Base-by-base conservation (phyloP, 2,797 vertebrate genomes). In the Esox lucius region DNA sequence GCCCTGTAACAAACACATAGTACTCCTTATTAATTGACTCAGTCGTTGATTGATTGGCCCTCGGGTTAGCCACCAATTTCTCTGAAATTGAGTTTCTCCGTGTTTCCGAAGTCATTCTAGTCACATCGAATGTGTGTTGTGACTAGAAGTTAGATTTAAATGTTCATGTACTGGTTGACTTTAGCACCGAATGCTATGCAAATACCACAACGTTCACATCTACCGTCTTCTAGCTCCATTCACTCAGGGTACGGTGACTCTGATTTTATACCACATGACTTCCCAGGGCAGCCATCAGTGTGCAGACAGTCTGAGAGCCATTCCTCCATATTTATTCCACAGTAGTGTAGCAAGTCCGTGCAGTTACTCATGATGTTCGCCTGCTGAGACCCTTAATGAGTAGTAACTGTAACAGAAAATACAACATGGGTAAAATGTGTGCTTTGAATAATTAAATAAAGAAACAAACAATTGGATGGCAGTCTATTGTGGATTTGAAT, bases 361-460 rank as follows among this genome's bases (percentile, higher is more conserved):
- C 75, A 79, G 80, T 85, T 78, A 71, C 85, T 90, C 84, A 81
- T 35, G 73, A 81, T 42, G 74, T 86, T 76, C 77, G 71, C 84
- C 84, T 90, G 90, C 85, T 84, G 81, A 84, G 81, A 84, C 84
- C 79, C 85, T 84, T 86, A 83, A 79, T 77, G 81, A 80, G 80
- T 87, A 76, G 77, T 78, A 86, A 84, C 86, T 89, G 87, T 87
- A 87, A 90, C 76, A 87, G 89, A 86, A 84, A 83, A 86, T 86
- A 84, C 86, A 87, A 83, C 87, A 84, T 89, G 87, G 89, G 83
- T 89, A 88, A 90, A 91, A 81, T 90, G 87, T 93, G 90, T 92
- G 92, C 93, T 93, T 92, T 89, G 86, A 91, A 74, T 83, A 87
- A 91, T 86, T 87, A 86, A 94, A 91, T 93, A 93, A 93, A 93